phyloP scores from a whole-genome alignment of 1,140 invertebrate genomes.

The Brachionus angularis region DNA sequence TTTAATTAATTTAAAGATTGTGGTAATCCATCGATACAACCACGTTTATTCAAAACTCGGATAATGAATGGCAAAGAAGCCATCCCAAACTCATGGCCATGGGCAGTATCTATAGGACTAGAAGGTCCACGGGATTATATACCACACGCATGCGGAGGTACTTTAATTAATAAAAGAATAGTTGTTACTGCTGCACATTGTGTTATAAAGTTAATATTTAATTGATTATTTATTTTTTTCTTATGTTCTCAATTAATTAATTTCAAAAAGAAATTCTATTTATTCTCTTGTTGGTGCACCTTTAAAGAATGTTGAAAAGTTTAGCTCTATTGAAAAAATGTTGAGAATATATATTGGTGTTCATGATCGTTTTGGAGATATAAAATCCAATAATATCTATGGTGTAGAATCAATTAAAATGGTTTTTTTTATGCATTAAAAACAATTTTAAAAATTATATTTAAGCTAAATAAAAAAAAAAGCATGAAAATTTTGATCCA shows the following conservation, averaged over 20 bases:
- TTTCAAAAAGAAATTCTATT: constrained; percentile 27
- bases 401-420: constrained; percentile 27
- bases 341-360: constrained; percentile 28
- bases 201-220: constrained; percentile 24
- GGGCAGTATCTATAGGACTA: constrained; percentile 37
- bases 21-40: not conserved
- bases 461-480: no score
- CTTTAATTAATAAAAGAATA: constrained; percentile 46
- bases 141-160: constrained; percentile 46
- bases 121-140: constrained; percentile 11
- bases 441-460: not conserved
- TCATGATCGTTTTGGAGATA: constrained; percentile 7
- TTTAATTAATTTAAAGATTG: constrained; percentile 19
- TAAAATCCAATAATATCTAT: constrained; percentile 1
- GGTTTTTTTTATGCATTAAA: not conserved
- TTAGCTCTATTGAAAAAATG: constrained; percentile 31
- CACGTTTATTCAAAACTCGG: constrained; percentile 9
- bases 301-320: not conserved
- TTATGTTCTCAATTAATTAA: not conserved
- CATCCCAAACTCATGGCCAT: constrained; percentile 33
- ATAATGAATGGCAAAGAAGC: constrained; percentile 42
- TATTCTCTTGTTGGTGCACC: constrained; percentile 34
- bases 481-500: constrained; percentile 29
- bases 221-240: not conserved
- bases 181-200: constrained; percentile 49